Evolutionary conservation across 2,113 vertebrate species (phyloP).

Genomic region (Centropus unirufus): DNA sequence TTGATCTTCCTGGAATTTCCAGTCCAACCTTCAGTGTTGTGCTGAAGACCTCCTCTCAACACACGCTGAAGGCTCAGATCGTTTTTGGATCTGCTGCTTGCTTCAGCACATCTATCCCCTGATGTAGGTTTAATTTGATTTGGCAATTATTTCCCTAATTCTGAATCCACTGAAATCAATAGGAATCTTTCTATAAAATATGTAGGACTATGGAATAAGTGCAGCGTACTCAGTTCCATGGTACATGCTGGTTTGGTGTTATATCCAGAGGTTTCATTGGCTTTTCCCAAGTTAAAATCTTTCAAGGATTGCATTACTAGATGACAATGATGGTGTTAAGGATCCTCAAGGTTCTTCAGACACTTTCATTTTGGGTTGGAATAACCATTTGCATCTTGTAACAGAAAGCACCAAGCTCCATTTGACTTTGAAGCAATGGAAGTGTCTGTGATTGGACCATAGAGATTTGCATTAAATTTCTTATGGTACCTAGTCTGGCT

Average conservation of each 20-base stretch:
- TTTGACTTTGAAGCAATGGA: constrained; percentile 52
- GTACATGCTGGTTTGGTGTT: not conserved
- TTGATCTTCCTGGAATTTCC: not conserved
- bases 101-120: not conserved
- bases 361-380: not conserved
- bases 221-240: not conserved
- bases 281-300: not conserved
- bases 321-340: not conserved
- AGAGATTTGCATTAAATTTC: constrained; percentile 43
- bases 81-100: not conserved
- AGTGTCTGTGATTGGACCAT: not conserved
- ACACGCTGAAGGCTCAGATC: not conserved
- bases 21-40: not conserved
- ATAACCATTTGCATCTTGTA: not conserved
- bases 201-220: rapidly evolving
- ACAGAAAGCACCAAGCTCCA: not conserved
- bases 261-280: not conserved
- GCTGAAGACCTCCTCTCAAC: not conserved
- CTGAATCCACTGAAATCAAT: not conserved
- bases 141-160: not conserved
- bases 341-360: not conserved
- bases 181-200: not conserved
- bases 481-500: not conserved
- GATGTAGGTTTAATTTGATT: not conserved
- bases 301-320: not conserved